Conservation (phyloP, 2,888 invertebrate genomes). For the Villa cingulata region DNA sequence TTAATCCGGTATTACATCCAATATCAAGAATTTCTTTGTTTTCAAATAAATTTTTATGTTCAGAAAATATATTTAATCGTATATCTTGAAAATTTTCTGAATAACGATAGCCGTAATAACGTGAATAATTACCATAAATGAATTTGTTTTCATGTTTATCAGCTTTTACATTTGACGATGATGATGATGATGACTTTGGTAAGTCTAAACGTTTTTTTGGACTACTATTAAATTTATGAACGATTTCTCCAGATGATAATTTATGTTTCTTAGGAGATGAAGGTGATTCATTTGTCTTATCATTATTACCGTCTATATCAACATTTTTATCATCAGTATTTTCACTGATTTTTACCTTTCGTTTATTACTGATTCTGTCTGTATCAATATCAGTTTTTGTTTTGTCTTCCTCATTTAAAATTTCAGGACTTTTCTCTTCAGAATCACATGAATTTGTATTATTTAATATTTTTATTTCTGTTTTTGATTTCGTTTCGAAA, state of each 20-base stretch:
- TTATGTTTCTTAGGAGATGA: not conserved
- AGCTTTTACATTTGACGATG: not conserved
- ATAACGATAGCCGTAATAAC: conserved; percentile 77
- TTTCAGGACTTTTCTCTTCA: too few species aligned
- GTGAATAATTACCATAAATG: conserved; percentile 31
- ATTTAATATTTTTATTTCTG: too few species aligned
- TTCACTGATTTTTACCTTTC: too few species aligned
- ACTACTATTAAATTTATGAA: not conserved
- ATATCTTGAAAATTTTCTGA: conserved; percentile 50
- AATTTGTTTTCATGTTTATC: conserved; percentile 21
- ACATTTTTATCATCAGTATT: too few species aligned
- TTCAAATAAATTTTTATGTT: conserved; percentile 51
- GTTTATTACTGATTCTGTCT: too few species aligned
- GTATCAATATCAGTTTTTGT: too few species aligned
- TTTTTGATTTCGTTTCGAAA: too few species aligned
- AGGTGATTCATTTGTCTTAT: not conserved
- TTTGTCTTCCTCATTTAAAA: too few species aligned
- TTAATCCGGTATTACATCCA: conserved; percentile 77
- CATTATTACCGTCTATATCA: too few species aligned
- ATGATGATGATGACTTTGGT: not conserved
- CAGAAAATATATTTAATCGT: conserved; percentile 50
- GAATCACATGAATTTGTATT: too few species aligned
- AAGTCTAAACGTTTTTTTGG: not conserved
- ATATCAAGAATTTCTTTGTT: conserved; percentile 69
- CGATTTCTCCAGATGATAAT: not conserved